Base-by-base conservation (phyloP, 2,888 invertebrate species). In the Luperina testacea region DNA sequence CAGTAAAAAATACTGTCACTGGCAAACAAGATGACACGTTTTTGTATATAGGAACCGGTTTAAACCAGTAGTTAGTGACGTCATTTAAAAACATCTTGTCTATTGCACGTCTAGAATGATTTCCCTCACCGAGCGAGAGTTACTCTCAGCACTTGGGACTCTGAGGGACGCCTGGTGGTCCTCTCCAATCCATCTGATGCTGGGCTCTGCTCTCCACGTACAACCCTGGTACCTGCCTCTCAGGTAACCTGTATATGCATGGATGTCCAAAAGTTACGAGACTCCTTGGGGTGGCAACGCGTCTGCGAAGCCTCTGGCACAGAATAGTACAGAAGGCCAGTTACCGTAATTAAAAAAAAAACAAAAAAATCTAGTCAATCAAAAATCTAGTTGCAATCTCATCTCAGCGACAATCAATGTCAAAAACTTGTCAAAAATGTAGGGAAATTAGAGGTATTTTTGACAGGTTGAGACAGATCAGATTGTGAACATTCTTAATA, bases 61-160 rank as follows among this genome's bases (percentile, higher is more conserved):
- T 24, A 15, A 32, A 32, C 11, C 2, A 57, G 15, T 72, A 48
- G 32, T 32, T 61, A 20, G 61, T 42, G 20, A 61, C n/a, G 59
- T 48, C 32, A 61, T 63, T 76, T 38, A 72, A 72, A 48, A 48
- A 20, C 4, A 27, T 13, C 24, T 75, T 76, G 42, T 74, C 42
- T 63, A 74, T 63, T 38, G 51, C 51, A 51, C 51, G 4, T 69
- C 51, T 64, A 76, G 75, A 73, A 69, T n/a, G 69, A 42, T 68
- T 71, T 17, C 15, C 2, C 74, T 74, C 51, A 13, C 17, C 64
- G 76, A 42, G 27, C 76, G 53, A 64, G 7, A 53, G 24, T 76
- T 13, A 75, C 75, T 32, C 53, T 75, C 75, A 76, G 64, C 51
- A 75, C 75, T 57, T 75, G 75, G 76, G 75, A 75, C 42, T 64